Conservation (phyloP, 2,797 vertebrate species). For the Chelon labrosus region DNA sequence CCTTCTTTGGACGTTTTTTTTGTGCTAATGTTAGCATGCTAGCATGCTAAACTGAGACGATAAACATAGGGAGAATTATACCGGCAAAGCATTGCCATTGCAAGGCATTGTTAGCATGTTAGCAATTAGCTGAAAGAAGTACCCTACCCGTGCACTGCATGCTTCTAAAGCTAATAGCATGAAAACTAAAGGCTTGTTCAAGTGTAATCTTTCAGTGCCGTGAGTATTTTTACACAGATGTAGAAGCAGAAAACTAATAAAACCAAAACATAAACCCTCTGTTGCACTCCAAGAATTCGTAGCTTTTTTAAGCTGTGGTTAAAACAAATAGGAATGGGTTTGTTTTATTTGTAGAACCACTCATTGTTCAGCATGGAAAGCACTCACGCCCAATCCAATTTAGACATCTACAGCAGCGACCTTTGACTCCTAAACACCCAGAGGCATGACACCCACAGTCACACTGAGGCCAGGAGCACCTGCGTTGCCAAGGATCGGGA, state of each 20-base stretch:
- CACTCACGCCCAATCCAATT: neutral
- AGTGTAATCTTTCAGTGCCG: no score
- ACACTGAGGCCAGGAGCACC: constrained; percentile 14
- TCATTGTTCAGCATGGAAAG: constrained; percentile 9
- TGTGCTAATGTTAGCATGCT: no score
- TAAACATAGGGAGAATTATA: no score
- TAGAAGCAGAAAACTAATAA: neutral
- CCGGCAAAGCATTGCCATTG: no score
- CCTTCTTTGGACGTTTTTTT: no score
- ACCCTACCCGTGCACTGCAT: no score
- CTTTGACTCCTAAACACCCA: constrained; percentile 21
- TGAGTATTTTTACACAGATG: neutral
- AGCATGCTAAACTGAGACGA: no score
- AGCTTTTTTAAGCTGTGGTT: neutral
- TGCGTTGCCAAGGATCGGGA: constrained; percentile 15
- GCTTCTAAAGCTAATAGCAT: no score
- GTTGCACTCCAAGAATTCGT: neutral
- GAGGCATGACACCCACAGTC: constrained; percentile 19
- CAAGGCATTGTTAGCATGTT: no score
- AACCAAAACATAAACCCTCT: neutral
- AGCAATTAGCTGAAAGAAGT: no score
- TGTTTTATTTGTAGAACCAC: neutral
- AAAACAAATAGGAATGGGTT: neutral
- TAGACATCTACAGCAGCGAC: constrained; percentile 13
- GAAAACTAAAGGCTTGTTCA: no score